Evolutionary conservation across 2,113 vertebrate species (phyloP).

Genomic region (Okapia johnstoni): DNA sequence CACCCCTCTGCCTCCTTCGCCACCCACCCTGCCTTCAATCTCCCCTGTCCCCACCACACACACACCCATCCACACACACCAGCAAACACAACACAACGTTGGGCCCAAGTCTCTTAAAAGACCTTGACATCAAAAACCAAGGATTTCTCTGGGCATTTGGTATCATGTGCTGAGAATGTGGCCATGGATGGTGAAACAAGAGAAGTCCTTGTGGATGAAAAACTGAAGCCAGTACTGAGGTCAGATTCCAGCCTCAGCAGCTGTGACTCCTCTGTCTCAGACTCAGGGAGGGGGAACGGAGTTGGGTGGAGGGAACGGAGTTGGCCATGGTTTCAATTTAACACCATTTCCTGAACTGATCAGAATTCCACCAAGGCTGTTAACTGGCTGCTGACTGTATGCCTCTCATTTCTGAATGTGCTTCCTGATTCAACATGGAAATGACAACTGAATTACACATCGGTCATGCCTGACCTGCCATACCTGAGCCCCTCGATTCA

Average conservation of each 20-base stretch:
- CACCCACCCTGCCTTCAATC: not conserved
- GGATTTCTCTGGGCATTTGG: not conserved
- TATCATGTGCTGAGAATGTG: not conserved
- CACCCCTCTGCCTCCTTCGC: not conserved
- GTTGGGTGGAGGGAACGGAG: not conserved
- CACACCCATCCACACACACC: not conserved
- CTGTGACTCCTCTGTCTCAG: not conserved
- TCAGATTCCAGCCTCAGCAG: not conserved
- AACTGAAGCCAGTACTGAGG: not conserved
- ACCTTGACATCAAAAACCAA: not conserved
- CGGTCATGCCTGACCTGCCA: not conserved
- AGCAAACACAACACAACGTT: not conserved
- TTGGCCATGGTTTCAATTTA: not conserved
- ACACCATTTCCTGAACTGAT: not conserved
- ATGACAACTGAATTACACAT: not conserved
- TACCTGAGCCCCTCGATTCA: not conserved
- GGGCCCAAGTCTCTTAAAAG: not conserved
- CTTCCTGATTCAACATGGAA: conserved; percentile 19
- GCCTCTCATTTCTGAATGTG: not conserved
- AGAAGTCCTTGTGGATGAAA: not conserved
- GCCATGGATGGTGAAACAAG: not conserved
- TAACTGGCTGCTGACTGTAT: conserved; percentile 35
- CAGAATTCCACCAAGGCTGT: not conserved
- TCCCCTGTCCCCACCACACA: not conserved
- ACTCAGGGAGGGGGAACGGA: not conserved